Evolutionary conservation across 2,888 invertebrate genomes (phyloP), one percentile per base, ranked within the genome.

Genomic region (Rhopalosiphum nymphaeae): DNA sequence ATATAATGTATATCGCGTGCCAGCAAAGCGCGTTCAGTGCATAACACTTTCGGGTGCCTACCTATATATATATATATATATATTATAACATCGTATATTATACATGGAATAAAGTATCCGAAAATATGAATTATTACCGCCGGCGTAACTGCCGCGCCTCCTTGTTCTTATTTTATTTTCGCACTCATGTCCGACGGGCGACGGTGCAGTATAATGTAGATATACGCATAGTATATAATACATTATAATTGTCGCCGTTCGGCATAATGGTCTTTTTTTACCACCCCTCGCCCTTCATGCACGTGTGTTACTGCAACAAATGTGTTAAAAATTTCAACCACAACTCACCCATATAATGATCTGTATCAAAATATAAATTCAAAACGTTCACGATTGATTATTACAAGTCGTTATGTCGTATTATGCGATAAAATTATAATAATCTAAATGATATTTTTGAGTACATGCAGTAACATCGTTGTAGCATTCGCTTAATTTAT

Each of bases 1-100:
- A 67, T 61, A 86, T 46, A 84, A 26, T 53, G 29, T 57, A 84
- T 57, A 91, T 91, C 91, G 91, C 91, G 91, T 91, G 91, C 46
- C 29, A 86, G 86, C 29, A 56, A 46, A 91, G 85, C 87, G 86
- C 87, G 49, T 26, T 36, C 87, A 36, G 36, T 36, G 46, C 61
- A 46, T 87, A 92, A 92, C 87, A 91, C 91, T 91, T 91, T 91
- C 91, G 61, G 61, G 86, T 44, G 44, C n/a, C 29, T 46, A 86
- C n/a, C 16, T 67, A 86, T 44, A 46, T 13, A 29, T 9, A 57
- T 44, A 49, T 25, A 29, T 53, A 89, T 42, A 88, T 42, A 36
- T 16, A 36, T 5, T 53, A 36, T 36, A n/a, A n/a, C n/a, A 10
- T 88, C 0, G 53, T 85, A 21, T 78, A 36, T 9, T 78, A 78